Evolutionary conservation across 2,113 vertebrate genomes (phyloP), one percentile per base, ranked within the genome.

Genomic region (Caretta caretta): DNA sequence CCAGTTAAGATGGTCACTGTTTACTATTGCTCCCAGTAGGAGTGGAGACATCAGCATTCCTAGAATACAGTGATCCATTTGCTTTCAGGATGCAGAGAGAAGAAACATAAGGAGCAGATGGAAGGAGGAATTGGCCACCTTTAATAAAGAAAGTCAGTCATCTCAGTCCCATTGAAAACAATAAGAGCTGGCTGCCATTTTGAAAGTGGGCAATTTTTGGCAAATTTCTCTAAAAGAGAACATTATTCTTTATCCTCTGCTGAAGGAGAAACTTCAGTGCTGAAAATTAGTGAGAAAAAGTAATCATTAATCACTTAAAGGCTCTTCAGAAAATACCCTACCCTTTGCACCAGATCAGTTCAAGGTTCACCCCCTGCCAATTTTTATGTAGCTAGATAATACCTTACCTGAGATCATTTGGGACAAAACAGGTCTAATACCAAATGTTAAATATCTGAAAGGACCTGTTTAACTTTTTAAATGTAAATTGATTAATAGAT

Each of bases 391-490:
- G 29, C 22, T 86, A 75, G 48, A 54, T 13, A 54, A 48, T 48
- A 22, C 16, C 79, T 69, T 19, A 78, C 75, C 10, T 10, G 5
- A 24, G 22, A 59, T 6, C 1, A 88, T 27, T 14, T 78, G 24
- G 42, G 6, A 25, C 42, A 76, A 46, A 76, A 27, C 65, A 76
- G 75, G 12, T 48, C 24, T 46, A 25, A 46, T 42, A 22, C 42
- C 42, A 76, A 42, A 48, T 12, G 24, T 4, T 48, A 90, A 86
- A 87, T 54, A 84, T 29, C 75, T 14, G 24, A 50, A 88, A 84
- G 35, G 0, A 35, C 3, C 49, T 85, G 1, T 19, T 57, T 72
- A 53, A 53, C 0, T 19, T 4, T 38, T 10, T 8, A 6, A 54
- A 59, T 81, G 22, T 5, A 11, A 2, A 69, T 62, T 8, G 59